Evolutionary conservation across 2,797 vertebrate species (phyloP).

Genomic region (Cottoperca gobio): DNA sequence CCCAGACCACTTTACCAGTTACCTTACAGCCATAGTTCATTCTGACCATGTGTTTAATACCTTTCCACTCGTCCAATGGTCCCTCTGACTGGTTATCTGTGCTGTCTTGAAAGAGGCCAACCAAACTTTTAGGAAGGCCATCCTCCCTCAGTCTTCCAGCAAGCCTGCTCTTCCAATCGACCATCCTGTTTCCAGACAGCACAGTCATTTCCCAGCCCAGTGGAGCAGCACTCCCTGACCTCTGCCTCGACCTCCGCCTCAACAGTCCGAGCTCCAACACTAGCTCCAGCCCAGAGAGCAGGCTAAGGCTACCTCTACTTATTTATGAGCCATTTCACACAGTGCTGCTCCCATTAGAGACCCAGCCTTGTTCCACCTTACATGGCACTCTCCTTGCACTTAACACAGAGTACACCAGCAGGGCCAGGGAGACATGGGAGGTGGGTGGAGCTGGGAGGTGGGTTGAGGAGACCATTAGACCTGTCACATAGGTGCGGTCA

Average conservation of each 20-base stretch:
- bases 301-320: constrained; percentile 75
- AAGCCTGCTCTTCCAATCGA: constrained; percentile 71
- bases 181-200: constrained; percentile 80
- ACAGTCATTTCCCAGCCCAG: constrained; percentile 85
- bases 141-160: constrained; percentile 58
- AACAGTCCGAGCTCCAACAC: constrained; percentile 61
- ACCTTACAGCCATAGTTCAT: constrained; percentile 55
- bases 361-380: constrained; percentile 72
- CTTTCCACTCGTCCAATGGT: constrained; percentile 50
- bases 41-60: constrained; percentile 63
- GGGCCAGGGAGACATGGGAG: constrained; percentile 22
- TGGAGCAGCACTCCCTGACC: constrained; percentile 83
- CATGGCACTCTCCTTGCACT: constrained; percentile 59
- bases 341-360: constrained; percentile 81
- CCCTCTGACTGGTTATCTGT: constrained; percentile 64
- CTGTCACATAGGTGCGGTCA: constrained; percentile 27
- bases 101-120: constrained; percentile 70
- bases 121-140: constrained; percentile 72
- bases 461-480: constrained; percentile 37
- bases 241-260: constrained; percentile 77
- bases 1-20: constrained; percentile 43
- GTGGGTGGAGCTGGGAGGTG: constrained; percentile 21
- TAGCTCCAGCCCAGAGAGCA: constrained; percentile 66
- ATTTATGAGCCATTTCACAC: constrained; percentile 87
- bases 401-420: constrained; percentile 63